These are phyloP conservation scores for Podarcis lilfordi DNA, from an alignment of 2,797 vertebrate species.

Conservation along the genomic window DNA sequence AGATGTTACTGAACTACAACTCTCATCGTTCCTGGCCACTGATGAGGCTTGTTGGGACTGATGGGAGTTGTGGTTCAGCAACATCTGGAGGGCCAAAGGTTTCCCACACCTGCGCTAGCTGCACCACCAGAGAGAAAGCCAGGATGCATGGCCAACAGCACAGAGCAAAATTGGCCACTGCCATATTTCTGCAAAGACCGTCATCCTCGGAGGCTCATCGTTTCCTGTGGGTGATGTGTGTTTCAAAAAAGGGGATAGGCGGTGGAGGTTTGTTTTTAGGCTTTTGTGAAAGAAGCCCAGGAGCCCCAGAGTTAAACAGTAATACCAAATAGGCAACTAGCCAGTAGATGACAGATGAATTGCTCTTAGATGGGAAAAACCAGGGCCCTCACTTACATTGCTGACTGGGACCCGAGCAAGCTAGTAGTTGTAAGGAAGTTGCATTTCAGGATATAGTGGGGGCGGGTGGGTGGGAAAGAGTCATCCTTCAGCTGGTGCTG, in stretches of 20 bases:
- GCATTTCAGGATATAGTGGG: neutral
- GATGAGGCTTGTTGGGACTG: too few relatives aligned
- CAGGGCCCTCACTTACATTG: neutral
- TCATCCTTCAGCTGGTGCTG: neutral
- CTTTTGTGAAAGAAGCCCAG: neutral
- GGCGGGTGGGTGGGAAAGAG: neutral
- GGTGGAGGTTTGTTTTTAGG: neutral
- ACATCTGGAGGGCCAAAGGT: too few relatives aligned
- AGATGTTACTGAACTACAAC: too few relatives aligned
- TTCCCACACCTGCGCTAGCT: neutral
- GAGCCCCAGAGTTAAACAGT: neutral
- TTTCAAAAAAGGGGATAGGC: neutral
- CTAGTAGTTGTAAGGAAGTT: constrained; percentile 8
- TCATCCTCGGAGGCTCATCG: neutral
- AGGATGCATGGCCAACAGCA: neutral
- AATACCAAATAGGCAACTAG: neutral
- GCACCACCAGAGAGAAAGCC: neutral
- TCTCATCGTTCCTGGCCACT: too few relatives aligned
- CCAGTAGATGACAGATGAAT: neutral
- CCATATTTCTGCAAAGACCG: neutral
- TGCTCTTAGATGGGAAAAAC: neutral
- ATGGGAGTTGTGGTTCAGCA: too few relatives aligned
- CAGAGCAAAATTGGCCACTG: neutral
- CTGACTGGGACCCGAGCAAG: neutral
- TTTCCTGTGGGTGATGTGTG: neutral